Evolutionary conservation across 2,113 vertebrate species (phyloP).

Genomic region (Centrocercus urophasianus): DNA sequence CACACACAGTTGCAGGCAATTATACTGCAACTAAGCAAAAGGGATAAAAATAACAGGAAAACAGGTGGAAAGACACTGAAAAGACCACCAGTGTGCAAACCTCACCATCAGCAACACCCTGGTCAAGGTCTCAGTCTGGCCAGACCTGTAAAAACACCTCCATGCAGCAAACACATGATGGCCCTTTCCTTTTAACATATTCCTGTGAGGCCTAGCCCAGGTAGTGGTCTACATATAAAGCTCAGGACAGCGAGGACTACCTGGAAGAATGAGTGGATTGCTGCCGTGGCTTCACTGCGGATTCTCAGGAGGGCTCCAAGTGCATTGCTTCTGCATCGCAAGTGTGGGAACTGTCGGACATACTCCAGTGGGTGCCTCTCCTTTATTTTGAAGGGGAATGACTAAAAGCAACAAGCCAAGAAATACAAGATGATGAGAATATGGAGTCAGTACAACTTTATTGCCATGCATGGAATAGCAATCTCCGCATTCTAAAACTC

Average conservation of each 20-base stretch:
- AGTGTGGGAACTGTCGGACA: slow-evolving; percentile 89
- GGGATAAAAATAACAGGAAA: neutral
- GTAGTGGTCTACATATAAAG: fast-evolving
- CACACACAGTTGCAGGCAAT: neutral
- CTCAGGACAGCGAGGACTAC: slow-evolving; percentile 55
- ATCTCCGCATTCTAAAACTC: neutral
- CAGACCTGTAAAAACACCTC: neutral
- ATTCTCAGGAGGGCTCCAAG: slow-evolving; percentile 89
- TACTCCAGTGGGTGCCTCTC: slow-evolving; percentile 87
- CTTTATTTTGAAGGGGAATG: slow-evolving; percentile 91
- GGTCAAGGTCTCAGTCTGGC: neutral
- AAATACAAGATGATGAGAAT: neutral
- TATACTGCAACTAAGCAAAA: neutral
- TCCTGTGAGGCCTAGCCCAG: neutral
- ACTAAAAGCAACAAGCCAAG: slow-evolving; percentile 66
- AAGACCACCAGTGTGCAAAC: neutral
- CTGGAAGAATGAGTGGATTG: slow-evolving; percentile 91
- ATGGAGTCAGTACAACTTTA: neutral
- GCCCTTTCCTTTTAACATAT: neutral
- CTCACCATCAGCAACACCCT: neutral
- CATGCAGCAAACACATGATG: fast-evolving
- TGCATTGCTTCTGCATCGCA: slow-evolving; percentile 87
- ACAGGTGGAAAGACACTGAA: neutral
- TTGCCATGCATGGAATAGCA: fast-evolving
- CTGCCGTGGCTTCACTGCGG: slow-evolving; percentile 89